Base-by-base conservation (phyloP, 2,113 vertebrate species). In the Prionailurus viverrinus region DNA sequence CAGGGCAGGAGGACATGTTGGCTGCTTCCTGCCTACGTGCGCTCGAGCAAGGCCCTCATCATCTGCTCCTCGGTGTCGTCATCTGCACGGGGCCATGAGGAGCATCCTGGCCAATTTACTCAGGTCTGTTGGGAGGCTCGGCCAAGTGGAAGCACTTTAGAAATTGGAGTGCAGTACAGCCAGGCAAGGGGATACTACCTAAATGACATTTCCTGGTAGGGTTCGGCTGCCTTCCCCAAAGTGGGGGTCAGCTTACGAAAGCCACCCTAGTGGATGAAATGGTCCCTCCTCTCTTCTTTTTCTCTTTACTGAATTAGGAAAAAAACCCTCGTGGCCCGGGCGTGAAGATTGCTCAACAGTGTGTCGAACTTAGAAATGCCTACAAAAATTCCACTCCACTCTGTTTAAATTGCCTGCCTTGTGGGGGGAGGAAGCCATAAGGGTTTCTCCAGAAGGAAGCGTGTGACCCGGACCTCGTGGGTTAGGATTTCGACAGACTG, bases 241-340 rank as follows among this genome's bases (percentile, higher is more conserved):
- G 45, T 63, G 14, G 90, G 18, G 61, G 74, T 93, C 89, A 94
- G 73, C 76, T 93, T 97, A 83, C 55, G 1, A 61, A 78, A 73
- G 66, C 91, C 61, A 82, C 93, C 95, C 45, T 96, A 29, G 18
- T 21, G 27, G 91, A 81, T 83, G n/a, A 88, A 89, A 91, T 88
- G 58, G 66, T 86, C 85, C 39, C 39, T 88, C 65, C 31, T 73
- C 19, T 3, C 19, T 58, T 68, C n/a, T 73, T 96, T 97, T 91
- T 93, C 51, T 82, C 81, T 97, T 93, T 65, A 23, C 84, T 93
- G 93, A 91, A 55, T 91, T 96, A 91, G 45, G 91, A 96, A 82
- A 21, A 94, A 94, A 93, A 61, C 25, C 5, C 27, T 95, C 66
- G 48, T 65, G 83, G 45, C n/a, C 93, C 68, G 19, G 65, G 66